Conservation (phyloP, 2,888 invertebrate genomes). For the Parascotia fuliginaria region DNA sequence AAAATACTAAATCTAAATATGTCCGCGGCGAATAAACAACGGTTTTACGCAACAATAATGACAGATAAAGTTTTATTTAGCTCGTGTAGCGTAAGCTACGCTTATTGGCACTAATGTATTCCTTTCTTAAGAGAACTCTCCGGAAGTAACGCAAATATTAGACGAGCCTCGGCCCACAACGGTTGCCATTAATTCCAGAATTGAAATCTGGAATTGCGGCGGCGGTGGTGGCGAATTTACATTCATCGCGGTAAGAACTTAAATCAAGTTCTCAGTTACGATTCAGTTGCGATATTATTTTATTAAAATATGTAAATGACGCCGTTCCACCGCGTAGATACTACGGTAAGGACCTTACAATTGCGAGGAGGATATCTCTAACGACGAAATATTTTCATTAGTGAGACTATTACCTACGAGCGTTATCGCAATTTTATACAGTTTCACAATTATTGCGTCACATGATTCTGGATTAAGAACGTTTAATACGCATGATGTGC, state of each 20-base stretch:
- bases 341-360: slow-evolving; percentile 77
- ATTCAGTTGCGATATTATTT: slow-evolving; percentile 86
- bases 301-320: slow-evolving; percentile 86
- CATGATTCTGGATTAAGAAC: slow-evolving; percentile 34
- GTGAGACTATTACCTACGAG: slow-evolving; percentile 67
- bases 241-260: slow-evolving; percentile 86
- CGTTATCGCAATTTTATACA: slow-evolving; percentile 65
- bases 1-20: slow-evolving; percentile 45
- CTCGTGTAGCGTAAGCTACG: slow-evolving; percentile 43
- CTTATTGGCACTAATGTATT: slow-evolving; percentile 79
- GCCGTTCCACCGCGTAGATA: slow-evolving; percentile 75
- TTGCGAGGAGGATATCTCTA: slow-evolving; percentile 77
- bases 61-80: slow-evolving; percentile 27
- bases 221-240: slow-evolving; percentile 81
- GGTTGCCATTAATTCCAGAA: slow-evolving; percentile 84
- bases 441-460: slow-evolving; percentile 52
- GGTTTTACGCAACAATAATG: slow-evolving; percentile 1
- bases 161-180: slow-evolving; percentile 79
- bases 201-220: slow-evolving; percentile 85
- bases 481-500: slow-evolving; percentile 22
- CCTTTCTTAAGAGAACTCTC: slow-evolving; percentile 78
- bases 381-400: slow-evolving; percentile 82
- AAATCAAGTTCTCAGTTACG: slow-evolving; percentile 86
- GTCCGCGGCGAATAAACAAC: neutral
- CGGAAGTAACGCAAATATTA: slow-evolving; percentile 85